These are phyloP conservation scores for Naso thynnoides DNA, from an alignment of 2,797 vertebrate genomes.

Conservation along the genomic window DNA sequence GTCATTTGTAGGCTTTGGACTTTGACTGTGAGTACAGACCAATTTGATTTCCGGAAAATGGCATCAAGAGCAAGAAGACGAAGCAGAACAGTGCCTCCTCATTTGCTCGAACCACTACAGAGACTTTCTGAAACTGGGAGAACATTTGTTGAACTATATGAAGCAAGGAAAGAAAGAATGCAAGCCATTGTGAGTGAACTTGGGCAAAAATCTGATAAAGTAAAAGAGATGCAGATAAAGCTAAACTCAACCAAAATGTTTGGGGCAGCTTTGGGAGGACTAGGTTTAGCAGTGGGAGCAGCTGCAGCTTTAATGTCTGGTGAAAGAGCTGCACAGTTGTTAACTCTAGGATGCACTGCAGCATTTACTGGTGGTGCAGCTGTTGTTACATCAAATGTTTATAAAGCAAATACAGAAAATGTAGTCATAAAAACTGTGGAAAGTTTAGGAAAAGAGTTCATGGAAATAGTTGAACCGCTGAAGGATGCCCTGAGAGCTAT, in stretches of 20 bases:
- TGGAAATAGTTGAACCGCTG: accelerated
- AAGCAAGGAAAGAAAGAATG: background rate
- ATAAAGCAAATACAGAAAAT: accelerated
- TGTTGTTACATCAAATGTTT: accelerated
- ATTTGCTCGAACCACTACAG: background rate
- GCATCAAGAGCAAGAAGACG: background rate
- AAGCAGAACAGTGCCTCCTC: background rate
- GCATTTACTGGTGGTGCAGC: background rate
- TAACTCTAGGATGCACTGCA: accelerated
- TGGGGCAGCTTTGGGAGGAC: accelerated
- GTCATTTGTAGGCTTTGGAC: background rate
- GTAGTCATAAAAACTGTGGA: background rate
- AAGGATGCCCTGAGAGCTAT: background rate
- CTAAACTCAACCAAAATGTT: accelerated
- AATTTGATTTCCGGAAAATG: background rate
- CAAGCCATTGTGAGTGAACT: background rate
- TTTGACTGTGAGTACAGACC: background rate
- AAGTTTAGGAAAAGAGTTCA: conserved; percentile 1
- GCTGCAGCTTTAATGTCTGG: accelerated
- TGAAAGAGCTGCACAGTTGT: accelerated
- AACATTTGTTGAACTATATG: background rate
- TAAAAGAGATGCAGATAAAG: accelerated
- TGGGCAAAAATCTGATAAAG: accelerated
- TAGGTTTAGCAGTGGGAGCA: background rate
- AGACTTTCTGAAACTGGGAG: accelerated